phyloP scores from a whole-genome alignment of 2,888 invertebrate genomes.

The Megamerina dolium region DNA sequence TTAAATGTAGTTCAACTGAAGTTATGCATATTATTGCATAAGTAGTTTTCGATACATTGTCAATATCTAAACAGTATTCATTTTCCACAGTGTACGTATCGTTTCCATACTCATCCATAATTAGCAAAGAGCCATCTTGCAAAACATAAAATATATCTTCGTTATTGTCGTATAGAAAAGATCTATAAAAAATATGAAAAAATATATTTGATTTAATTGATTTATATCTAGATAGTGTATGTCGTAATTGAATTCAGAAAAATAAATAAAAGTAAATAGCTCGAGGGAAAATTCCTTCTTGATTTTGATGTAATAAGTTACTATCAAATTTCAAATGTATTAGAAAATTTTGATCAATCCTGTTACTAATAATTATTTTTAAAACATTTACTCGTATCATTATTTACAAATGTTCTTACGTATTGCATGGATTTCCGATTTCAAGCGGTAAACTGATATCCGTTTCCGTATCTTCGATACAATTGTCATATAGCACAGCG shows the following conservation, averaged over 20 bases:
- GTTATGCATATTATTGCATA: constrained; percentile 45
- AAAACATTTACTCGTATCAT: not conserved
- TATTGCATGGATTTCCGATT: constrained; percentile 46
- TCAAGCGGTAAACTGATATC: constrained; percentile 30
- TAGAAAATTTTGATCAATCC: not conserved
- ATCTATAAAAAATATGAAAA: constrained; percentile 21
- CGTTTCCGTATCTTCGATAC: constrained; percentile 44
- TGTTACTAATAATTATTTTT: not conserved
- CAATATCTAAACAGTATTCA: constrained; percentile 44
- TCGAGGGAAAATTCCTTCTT: too few relatives aligned
- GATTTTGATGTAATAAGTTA: too few relatives aligned
- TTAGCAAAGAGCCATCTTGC: constrained; percentile 44
- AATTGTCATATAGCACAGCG: constrained; percentile 43
- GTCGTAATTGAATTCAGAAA: too few relatives aligned
- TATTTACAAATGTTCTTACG: constrained; percentile 28
- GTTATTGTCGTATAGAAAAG: constrained; percentile 31
- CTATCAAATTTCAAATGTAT: too few relatives aligned
- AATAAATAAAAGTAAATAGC: too few relatives aligned
- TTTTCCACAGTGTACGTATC: constrained; percentile 35
- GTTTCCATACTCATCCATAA: constrained; percentile 40
- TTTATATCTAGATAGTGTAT: too few relatives aligned
- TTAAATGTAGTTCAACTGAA: constrained; percentile 37
- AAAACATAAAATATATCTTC: constrained; percentile 40
- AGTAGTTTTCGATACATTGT: constrained; percentile 34
- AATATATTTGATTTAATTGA: too few relatives aligned